Evolutionary conservation across 2,888 invertebrate species (phyloP).

Genomic region (Dermolepida albohirtum): DNA sequence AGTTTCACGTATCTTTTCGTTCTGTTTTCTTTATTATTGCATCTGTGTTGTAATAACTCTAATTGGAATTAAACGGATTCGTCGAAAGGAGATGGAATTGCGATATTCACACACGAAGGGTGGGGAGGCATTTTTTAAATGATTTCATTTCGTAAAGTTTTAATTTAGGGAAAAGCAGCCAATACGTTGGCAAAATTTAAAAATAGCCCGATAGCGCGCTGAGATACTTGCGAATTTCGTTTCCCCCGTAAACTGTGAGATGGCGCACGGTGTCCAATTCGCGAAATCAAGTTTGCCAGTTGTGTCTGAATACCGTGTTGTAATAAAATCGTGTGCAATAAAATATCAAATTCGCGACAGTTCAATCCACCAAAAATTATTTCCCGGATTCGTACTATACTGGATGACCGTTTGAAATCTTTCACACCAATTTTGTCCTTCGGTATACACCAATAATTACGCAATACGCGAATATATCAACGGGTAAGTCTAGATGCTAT

Average conservation of each 20-base stretch:
- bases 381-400: too few relatives aligned
- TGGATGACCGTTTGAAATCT: conserved; percentile 3
- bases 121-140: neutral
- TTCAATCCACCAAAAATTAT: neutral
- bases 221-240: conserved; percentile 44
- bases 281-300: conserved; percentile 41
- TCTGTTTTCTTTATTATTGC: neutral
- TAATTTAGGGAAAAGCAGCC: too few relatives aligned
- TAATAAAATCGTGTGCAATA: neutral
- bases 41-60: neutral
- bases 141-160: neutral
- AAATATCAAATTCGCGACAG: conserved; percentile 11
- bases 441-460: neutral
- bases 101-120: too few relatives aligned
- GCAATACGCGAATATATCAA: conserved; percentile 23
- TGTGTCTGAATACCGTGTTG: conserved; percentile 14
- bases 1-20: conserved; percentile 20
- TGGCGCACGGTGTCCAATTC: conserved; percentile 42
- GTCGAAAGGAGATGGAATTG: too few relatives aligned
- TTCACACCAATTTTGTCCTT: too few relatives aligned
- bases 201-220: conserved; percentile 20
- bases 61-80: neutral
- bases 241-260: conserved; percentile 31
- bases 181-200: conserved; percentile 10
- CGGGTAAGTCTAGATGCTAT: conserved; percentile 18